A percentile compares a stretch with the other conserved stretches of the same genome.
Evolutionary conservation across 2,113 vertebrate genomes (phyloP).

Genomic region (Pseudorasbora parva): DNA sequence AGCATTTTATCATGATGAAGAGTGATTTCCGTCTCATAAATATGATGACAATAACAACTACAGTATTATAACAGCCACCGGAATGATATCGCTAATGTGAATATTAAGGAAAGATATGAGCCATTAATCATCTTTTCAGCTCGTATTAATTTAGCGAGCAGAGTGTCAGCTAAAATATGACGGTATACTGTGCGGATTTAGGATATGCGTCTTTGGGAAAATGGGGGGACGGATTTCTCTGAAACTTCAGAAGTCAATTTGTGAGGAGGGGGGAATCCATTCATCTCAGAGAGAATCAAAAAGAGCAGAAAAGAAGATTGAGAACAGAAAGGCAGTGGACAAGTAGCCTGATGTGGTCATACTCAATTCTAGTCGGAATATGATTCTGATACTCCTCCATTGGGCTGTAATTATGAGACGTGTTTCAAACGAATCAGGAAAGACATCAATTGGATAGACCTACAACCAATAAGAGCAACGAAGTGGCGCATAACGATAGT

Average conservation of each 20-base stretch:
- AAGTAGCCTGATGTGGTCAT: too few species aligned
- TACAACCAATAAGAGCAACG: too few species aligned
- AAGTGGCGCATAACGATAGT: too few species aligned
- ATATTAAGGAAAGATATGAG: conserved; percentile 30
- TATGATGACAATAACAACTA: conserved; percentile 55
- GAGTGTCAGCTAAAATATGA: conserved; percentile 16
- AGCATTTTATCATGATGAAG: conserved; percentile 45
- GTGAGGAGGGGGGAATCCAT: conserved; percentile 4
- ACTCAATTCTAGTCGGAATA: too few species aligned
- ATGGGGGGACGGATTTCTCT: neutral
- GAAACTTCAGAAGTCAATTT: conserved; percentile 5
- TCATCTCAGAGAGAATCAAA: conserved; percentile 13
- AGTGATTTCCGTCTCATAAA: conserved; percentile 54
- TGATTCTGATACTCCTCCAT: too few species aligned
- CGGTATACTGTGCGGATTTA: neutral
- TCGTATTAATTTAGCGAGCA: conserved; percentile 12
- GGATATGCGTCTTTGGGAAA: conserved; percentile 4
- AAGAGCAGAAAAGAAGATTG: neutral
- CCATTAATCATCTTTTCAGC: conserved; percentile 36
- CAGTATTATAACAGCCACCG: conserved; percentile 36
- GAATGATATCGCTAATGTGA: conserved; percentile 41
- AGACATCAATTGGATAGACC: too few species aligned
- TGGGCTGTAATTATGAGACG: too few species aligned
- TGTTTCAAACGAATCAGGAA: too few species aligned
- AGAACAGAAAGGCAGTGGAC: neutral